These are phyloP conservation scores for Rhodinocichla rosea DNA, from an alignment of 2,113 vertebrate species.

Conservation along the genomic window DNA sequence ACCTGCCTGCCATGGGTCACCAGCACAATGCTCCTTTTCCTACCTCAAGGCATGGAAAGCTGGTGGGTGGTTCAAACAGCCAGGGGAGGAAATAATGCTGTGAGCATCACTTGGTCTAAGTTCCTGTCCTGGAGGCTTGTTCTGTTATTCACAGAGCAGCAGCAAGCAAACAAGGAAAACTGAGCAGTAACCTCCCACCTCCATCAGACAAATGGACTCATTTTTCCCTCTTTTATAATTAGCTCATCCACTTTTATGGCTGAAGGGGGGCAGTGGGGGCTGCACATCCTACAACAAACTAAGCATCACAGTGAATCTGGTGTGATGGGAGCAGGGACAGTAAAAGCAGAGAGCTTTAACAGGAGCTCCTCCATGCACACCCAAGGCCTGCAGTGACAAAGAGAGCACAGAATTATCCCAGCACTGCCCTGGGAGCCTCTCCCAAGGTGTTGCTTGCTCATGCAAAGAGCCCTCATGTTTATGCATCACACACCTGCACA, in stretches of 20 bases:
- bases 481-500: background rate
- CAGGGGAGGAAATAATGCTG: conserved; percentile 44
- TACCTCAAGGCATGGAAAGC: conserved; percentile 49
- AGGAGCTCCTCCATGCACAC: background rate
- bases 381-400: background rate
- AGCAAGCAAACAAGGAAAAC: background rate
- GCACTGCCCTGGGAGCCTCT: background rate
- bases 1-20: background rate
- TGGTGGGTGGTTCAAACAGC: conserved; percentile 15
- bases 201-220: background rate
- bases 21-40: background rate
- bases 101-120: background rate
- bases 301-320: background rate
- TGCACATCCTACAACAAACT: background rate
- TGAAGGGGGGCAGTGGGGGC: background rate
- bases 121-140: conserved; percentile 57
- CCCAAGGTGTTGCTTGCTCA: background rate
- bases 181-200: background rate
- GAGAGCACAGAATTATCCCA: background rate
- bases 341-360: background rate
- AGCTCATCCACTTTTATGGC: background rate
- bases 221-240: background rate
- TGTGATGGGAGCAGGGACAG: rapidly evolving
- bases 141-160: background rate
- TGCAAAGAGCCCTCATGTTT: background rate